Evolutionary conservation across 2,888 invertebrate genomes (phyloP), one percentile per base, ranked within the genome.

Genomic region (Epinotia ramella): DNA sequence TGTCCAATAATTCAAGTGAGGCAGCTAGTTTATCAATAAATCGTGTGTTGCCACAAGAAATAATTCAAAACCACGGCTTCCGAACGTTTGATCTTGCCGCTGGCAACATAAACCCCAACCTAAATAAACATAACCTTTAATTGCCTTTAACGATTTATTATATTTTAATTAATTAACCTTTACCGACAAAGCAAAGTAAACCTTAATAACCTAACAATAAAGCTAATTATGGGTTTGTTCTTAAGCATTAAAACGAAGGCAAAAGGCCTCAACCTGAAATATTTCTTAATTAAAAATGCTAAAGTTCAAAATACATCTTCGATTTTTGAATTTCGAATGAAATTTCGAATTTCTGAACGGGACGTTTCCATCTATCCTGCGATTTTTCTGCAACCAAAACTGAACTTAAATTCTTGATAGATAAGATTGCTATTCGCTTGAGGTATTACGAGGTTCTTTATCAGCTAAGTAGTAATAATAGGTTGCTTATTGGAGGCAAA

Each of bases 401-500:
- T 78, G 16, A 64, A 76, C 79, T 73, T 46, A 76, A 72, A 64
- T 28, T 0, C 0, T 1, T 40, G 24, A 7, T 0, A 0, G 0
- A 64, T 73, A 81, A 81, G 77, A 78, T 78, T 65, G 18, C 76
- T 68, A 73, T 77, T 82, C 66, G 18, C 9, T 79, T 78, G 71
- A n/a, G 28, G 20, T 71, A 20, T 33, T 76, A 80, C 80, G 77
- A 80, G 80, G 80, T 84, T 83, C 81, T 85, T 87, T 86, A 86
- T 86, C 84, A 80, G 83, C 81, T 81, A 82, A 83, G 83, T 83
- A 81, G 84, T 83, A 82, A 84, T 87, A 87, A 88, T 86, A 84
- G 84, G 80, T 84, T 84, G 85, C 80, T 86, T 88, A 87, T 88
- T 84, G 83, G 82, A 87, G 83, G 86, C 84, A 84, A 90, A 91